Conservation (phyloP, 2,113 vertebrate genomes). For the Myotis lucifugus region DNA sequence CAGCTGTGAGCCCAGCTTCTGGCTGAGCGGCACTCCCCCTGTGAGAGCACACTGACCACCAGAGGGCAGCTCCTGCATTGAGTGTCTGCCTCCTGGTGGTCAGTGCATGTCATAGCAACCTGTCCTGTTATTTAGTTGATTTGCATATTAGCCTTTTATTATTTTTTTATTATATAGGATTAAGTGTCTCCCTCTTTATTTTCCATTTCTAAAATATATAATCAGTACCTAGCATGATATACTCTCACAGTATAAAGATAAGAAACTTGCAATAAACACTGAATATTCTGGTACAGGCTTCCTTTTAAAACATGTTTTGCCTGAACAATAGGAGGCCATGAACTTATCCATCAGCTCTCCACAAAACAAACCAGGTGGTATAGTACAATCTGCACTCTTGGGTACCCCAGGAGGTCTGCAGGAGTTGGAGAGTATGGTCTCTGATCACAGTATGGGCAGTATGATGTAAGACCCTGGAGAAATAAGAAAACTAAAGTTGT, state of each 20-base stretch:
- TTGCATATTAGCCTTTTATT: too few relatives aligned
- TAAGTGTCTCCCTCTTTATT: not conserved
- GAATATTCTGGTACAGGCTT: not conserved
- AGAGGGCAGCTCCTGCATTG: too few relatives aligned
- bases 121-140: too few relatives aligned
- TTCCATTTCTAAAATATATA: constrained; percentile 19
- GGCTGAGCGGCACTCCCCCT: too few relatives aligned
- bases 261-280: not conserved
- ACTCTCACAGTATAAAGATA: not conserved
- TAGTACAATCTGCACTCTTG: not conserved
- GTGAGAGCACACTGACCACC: too few relatives aligned
- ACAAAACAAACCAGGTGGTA: not conserved
- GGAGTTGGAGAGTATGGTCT: not conserved
- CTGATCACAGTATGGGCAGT: not conserved
- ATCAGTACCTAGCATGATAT: not conserved
- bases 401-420: not conserved
- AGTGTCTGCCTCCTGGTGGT: too few relatives aligned
- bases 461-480: not conserved
- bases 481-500: not conserved
- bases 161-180: too few relatives aligned
- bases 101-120: too few relatives aligned
- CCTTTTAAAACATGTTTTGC: not conserved
- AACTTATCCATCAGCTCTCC: not conserved
- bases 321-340: not conserved
- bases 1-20: too few relatives aligned